Evolutionary conservation across 2,113 vertebrate genomes (phyloP), one percentile per base, ranked within the genome.

Genomic region (Orycteropus afer): DNA sequence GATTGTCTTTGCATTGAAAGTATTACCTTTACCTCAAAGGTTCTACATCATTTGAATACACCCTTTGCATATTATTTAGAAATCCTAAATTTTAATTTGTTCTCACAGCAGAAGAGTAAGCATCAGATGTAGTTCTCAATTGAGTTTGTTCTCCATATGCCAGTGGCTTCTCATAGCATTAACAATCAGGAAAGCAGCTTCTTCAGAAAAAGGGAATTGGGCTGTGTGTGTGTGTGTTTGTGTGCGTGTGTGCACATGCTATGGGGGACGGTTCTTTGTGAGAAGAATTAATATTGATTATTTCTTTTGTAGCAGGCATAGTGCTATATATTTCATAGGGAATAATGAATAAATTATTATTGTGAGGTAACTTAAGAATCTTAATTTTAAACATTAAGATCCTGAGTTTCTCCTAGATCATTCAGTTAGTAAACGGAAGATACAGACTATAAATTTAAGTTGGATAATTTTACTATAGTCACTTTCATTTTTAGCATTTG

Each of bases 51-150:
- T 86, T 91, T 94, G n/a, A 93, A 91, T 94, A 25, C 32, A 77
- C 87, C 11, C 57, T 25, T 94, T 81, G 13, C 61, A 73, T 80
- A 71, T 79, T 73, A 59, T 84, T 87, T 63, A 42, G 59, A 83
- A 91, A 93, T 78, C 65, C 18, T 74, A 47, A 86, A n/a, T 74
- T 90, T 94, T 95, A 71, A 86, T 71, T 86, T 89, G n/a, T 6
- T 34, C 29, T 32, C 27, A 63, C 93, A 94, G 45, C 34, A 86
- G 69, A 69, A 80, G 23, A 51, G 4, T n/a, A 89, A 76, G 34
- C 37, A 47, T 69, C 4, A 76, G 49, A 25, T 76, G 1, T 4
- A 42, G 7, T 77, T 95, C 40, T 51, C 71, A 49, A 7, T 2
- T 53, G 49, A n/a, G 0, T 78, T 61, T 27, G 34, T 47, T 57